Conservation (phyloP, 2,888 invertebrate species). For the Philaethria dido region DNA sequence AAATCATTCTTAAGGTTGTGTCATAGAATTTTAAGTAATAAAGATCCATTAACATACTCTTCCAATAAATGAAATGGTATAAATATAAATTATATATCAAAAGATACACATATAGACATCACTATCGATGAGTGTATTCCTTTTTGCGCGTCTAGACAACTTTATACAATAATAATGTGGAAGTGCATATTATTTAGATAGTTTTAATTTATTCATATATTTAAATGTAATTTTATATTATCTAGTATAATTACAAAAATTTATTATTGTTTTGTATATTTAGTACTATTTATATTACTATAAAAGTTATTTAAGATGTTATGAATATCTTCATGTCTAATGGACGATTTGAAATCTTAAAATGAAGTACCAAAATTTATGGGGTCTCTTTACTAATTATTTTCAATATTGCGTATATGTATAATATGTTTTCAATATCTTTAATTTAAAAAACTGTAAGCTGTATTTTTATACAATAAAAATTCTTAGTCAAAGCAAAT, state of each 20-base stretch:
- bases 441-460: not conserved
- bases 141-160: not conserved
- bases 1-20: constrained; percentile 31
- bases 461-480: too few relatives aligned
- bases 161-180: not conserved
- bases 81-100: constrained; percentile 1
- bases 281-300: constrained; percentile 11
- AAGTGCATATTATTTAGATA: too few relatives aligned
- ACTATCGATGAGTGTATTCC: not conserved
- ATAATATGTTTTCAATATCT: constrained; percentile 6
- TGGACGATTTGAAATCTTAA: not conserved
- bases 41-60: not conserved
- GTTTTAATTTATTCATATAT: constrained; percentile 11
- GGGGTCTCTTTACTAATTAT: not conserved
- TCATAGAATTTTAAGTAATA: constrained; percentile 13
- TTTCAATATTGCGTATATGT: not conserved
- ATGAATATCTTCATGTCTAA: not conserved
- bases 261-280: constrained; percentile 19
- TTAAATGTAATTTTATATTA: constrained; percentile 2
- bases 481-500: not conserved
- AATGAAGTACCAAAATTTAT: not conserved
- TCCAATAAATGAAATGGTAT: constrained; percentile 2
- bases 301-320: constrained; percentile 16
- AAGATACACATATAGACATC: constrained; percentile 1
- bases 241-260: not conserved